Conservation (phyloP, 2,888 invertebrate species). For the Cephus runcator region DNA sequence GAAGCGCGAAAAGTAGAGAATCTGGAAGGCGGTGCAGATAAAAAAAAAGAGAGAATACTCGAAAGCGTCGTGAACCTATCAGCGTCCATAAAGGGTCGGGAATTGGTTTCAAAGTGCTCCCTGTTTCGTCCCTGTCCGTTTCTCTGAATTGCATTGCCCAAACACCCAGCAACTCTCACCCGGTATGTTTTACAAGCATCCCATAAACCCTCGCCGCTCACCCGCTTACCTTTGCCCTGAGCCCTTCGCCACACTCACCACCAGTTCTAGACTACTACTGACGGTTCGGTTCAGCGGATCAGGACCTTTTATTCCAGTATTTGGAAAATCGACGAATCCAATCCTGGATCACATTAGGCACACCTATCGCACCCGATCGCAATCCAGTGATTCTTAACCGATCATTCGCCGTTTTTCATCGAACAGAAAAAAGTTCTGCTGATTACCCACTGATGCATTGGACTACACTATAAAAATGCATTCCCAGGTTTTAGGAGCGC, state of each 20-base stretch:
- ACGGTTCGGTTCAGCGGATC: neutral
- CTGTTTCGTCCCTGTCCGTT: neutral
- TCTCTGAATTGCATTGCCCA: neutral
- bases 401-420: neutral
- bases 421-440: neutral
- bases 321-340: neutral
- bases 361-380: neutral
- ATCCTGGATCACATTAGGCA: neutral
- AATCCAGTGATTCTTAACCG: neutral
- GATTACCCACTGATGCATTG: neutral
- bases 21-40: neutral
- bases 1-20: neutral
- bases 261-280: neutral
- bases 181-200: neutral
- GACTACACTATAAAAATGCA: neutral
- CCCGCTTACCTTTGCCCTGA: neutral
- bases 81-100: neutral
- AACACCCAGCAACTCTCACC: neutral
- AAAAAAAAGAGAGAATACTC: neutral
- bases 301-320: neutral
- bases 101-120: neutral
- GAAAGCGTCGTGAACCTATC: neutral
- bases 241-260: neutral
- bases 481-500: neutral
- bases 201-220: neutral